Conservation (phyloP, 2,888 invertebrate species). For the Ethmia dodecea region DNA sequence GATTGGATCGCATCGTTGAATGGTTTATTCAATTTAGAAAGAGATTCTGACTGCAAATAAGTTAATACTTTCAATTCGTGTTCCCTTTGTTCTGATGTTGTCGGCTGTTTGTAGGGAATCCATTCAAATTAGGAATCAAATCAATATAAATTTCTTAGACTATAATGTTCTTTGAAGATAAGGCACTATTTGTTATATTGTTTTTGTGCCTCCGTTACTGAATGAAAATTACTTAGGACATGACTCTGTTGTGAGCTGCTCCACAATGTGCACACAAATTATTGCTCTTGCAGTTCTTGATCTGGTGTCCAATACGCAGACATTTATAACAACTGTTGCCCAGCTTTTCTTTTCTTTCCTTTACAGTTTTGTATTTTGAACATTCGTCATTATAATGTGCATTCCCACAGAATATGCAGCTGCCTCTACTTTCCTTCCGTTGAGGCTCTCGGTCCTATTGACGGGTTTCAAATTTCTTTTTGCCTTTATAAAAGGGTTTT, state of each 20-base stretch:
- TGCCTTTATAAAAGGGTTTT: neutral
- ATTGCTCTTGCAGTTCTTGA: slow-evolving; percentile 1
- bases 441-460: neutral
- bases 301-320: slow-evolving; percentile 5
- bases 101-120: slow-evolving; percentile 14
- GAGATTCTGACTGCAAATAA: slow-evolving; percentile 11
- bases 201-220: neutral
- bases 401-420: slow-evolving; percentile 9
- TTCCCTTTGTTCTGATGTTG: neutral
- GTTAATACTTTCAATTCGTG: slow-evolving; percentile 14
- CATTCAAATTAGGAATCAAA: slow-evolving; percentile 20
- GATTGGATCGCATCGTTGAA: slow-evolving; percentile 12
- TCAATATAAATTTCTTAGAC: slow-evolving; percentile 15
- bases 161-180: slow-evolving; percentile 7
- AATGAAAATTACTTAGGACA: slow-evolving; percentile 1
- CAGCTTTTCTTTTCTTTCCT: slow-evolving; percentile 7
- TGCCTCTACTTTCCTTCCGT: neutral
- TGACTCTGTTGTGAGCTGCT: slow-evolving; percentile 4
- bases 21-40: slow-evolving; percentile 5
- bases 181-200: neutral
- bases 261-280: slow-evolving; percentile 7
- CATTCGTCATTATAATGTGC: slow-evolving; percentile 11
- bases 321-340: slow-evolving; percentile 7
- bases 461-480: neutral
- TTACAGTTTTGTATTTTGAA: neutral